Evolutionary conservation across 1,140 invertebrate genomes (phyloP), one percentile per base, ranked within the genome.

Genomic region (Eriosoma lanigerum): DNA sequence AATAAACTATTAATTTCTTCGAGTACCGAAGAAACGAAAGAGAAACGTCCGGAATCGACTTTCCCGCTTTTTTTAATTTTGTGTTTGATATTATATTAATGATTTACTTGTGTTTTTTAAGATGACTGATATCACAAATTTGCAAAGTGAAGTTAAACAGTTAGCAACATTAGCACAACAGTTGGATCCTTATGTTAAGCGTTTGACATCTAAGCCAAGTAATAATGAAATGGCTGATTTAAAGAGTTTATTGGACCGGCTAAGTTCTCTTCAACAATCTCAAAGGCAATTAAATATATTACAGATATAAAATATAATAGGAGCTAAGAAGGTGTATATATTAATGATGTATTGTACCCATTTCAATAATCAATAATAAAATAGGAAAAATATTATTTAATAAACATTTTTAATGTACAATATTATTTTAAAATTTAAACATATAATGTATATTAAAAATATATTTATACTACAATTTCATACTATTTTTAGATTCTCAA

Each of bases 61-160:
- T n/a, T n/a, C n/a, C n/a, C n/a, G n/a, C n/a, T n/a, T n/a, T n/a
- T n/a, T n/a, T n/a, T n/a, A n/a, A n/a, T n/a, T n/a, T n/a, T n/a
- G n/a, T n/a, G n/a, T 26, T 48, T 68, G 15, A 26, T 26, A 68
- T 26, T 68, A 21, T 19, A 9, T 48, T 15, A 48, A 48, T 19
- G 26, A 68, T 52, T 52, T 12, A 29, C 10, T 29, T 68, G 10
- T 60, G 82, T 84, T 82, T 86, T 85, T 24, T 87, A n/a, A 92
- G 88, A 89, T 91, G 85, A 90, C 90, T 80, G 90, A 92, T 83
- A 89, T 92, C 44, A 85, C 90, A 58, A 88, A 88, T 24, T 84
- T 92, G 78, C 87, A 89, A 60, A 89, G 88, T 81, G 91, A 92
- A 85, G 88, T 91, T 81, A 91, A 91, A 83, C 89, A 91, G 82